Evolutionary conservation across 53 echinoderm and acorn worm genomes (phyloP).

Genomic region (Henricia sp.): DNA sequence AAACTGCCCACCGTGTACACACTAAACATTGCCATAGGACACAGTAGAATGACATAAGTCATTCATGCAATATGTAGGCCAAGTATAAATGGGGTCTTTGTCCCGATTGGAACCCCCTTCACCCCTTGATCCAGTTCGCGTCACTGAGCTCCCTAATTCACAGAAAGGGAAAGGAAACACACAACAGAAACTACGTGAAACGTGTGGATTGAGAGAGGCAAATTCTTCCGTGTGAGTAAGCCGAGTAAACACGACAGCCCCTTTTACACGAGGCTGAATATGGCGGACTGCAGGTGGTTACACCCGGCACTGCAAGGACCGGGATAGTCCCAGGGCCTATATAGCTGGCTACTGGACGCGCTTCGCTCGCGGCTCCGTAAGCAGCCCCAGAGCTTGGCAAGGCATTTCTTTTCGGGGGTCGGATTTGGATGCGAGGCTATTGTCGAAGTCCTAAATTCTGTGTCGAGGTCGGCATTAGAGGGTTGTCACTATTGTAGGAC

Average conservation of each 20-base stretch:
- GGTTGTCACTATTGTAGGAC: conserved; percentile 25
- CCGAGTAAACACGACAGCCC: conserved; percentile 30
- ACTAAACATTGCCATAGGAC: conserved; percentile 37
- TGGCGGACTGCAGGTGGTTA: conserved; percentile 40
- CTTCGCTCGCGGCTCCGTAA: too few species aligned
- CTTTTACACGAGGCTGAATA: conserved; percentile 15
- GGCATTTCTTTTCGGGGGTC: conserved; percentile 1
- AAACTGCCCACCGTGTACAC: conserved; percentile 9
- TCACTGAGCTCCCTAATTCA: conserved; percentile 23
- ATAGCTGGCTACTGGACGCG: background rate
- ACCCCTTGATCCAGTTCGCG: conserved; percentile 55
- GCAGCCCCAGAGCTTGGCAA: conserved; percentile 23
- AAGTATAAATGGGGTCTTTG: conserved; percentile 38
- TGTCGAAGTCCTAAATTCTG: conserved; percentile 57
- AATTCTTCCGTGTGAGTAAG: conserved; percentile 55
- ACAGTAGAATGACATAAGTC: conserved; percentile 51
- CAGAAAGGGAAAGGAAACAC: background rate
- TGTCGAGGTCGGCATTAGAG: conserved; percentile 55
- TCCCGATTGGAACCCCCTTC: conserved; percentile 14
- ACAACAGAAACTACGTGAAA: conserved; percentile 10
- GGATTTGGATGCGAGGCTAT: conserved; percentile 43
- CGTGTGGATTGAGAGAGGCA: background rate
- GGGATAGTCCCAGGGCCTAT: background rate
- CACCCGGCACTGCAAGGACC: background rate
- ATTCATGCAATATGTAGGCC: conserved; percentile 61